Conservation (phyloP, 2,888 invertebrate species). For the Dolomedes plantarius region DNA sequence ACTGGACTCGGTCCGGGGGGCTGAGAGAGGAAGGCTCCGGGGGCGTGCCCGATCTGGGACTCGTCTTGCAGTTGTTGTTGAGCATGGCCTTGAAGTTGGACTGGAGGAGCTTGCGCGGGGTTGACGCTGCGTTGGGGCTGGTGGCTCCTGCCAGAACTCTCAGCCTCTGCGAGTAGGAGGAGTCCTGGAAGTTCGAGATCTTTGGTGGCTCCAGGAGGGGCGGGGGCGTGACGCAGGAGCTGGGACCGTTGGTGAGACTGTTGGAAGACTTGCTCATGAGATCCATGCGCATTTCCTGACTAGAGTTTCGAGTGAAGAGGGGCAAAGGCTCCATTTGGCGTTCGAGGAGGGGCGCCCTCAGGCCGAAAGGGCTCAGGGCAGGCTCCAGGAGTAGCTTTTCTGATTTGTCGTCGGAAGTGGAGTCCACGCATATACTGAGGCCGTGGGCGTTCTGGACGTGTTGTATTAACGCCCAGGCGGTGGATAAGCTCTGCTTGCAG, state of each 20-base stretch:
- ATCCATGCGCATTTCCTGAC: conserved; percentile 83
- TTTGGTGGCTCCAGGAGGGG: conserved; percentile 52
- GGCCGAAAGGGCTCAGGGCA: conserved; percentile 77
- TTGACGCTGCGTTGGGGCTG: conserved; percentile 77
- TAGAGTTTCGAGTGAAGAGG: conserved; percentile 83
- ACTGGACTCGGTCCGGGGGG: conserved; percentile 42
- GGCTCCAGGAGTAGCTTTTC: conserved; percentile 54
- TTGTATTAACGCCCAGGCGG: conserved; percentile 95
- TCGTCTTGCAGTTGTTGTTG: conserved; percentile 44
- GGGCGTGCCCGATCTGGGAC: conserved; percentile 71
- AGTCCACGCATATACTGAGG: conserved; percentile 91
- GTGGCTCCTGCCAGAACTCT: conserved; percentile 93
- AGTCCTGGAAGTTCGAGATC: conserved; percentile 82
- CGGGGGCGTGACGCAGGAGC: conserved; percentile 35
- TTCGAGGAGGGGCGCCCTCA: conserved; percentile 85
- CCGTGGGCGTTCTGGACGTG: conserved; percentile 96
- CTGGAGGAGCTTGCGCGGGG: conserved; percentile 79
- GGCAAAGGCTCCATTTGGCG: conserved; percentile 76
- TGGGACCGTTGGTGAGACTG: conserved; percentile 41
- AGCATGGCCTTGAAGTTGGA: conserved; percentile 77
- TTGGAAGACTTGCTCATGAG: conserved; percentile 78
- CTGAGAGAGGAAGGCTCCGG: conserved; percentile 48
- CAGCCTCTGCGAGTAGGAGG: conserved; percentile 99
- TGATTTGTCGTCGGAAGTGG: conserved; percentile 51
- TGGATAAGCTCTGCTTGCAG: conserved; percentile 91